Evolutionary conservation across 2,113 vertebrate genomes (phyloP), one percentile per base, ranked within the genome.

Genomic region (Sinosuthora webbiana): DNA sequence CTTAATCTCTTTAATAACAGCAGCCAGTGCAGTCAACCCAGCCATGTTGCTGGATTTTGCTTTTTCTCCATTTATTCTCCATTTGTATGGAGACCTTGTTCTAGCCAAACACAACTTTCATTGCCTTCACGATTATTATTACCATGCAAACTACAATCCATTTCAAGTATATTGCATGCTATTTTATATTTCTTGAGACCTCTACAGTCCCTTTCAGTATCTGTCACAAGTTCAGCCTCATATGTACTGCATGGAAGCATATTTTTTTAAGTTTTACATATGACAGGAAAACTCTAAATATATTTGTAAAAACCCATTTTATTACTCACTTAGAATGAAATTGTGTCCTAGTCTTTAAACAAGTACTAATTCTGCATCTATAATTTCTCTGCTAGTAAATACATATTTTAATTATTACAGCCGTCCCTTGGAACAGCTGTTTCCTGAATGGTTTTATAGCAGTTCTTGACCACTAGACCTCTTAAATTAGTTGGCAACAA

Each of bases 351-450:
- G n/a, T 69, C 17, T 84, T 59, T 57, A 94, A 94, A 82, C 65
- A 73, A 76, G 24, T 75, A 50, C 19, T 96, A 96, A 94, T 95
- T 93, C 73, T 88, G 68, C 71, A 93, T 57, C 64, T 91, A 87
- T 74, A 95, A 87, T 93, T 95, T 90, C 87, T 95, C 59, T 95
- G 86, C 88, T 45, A 11, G 63, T 74, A 93, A 97, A 96, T 94
- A 85, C 20, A 95, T 95, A n/a, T 97, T 96, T 95, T 96, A 97
- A 96, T 94, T 23, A 96, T 94, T 91, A 88, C 44, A 95, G 68
- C 25, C 5, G 0, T 90, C 56, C 75, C 39, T 94, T 41, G 27
- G 78, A 97, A 85, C 95, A 97, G 94, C 96, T 96, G 86, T 95
- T 97, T 96, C 55, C 92, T 87, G 49, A 97, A 88, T 35, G 89